Evolutionary conservation across 2,113 vertebrate species (phyloP).

Genomic region (Hassar affinis): DNA sequence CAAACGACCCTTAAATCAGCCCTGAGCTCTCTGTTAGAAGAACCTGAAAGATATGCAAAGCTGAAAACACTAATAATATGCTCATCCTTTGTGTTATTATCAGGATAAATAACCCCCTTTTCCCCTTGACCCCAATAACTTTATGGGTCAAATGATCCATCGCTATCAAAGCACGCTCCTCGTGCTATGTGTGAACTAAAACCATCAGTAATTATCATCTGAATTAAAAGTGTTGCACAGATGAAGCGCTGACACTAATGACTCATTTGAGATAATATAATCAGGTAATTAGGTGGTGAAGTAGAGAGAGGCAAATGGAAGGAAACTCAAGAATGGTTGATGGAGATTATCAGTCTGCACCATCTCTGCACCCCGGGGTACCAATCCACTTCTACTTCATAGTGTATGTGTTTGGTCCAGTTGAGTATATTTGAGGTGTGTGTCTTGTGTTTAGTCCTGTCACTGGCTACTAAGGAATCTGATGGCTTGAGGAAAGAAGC

Average conservation of each 20-base stretch:
- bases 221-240: constrained; percentile 12
- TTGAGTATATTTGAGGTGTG: no score
- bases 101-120: not conserved
- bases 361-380: not conserved
- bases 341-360: not conserved
- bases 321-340: not conserved
- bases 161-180: not conserved
- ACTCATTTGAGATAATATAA: constrained; percentile 9
- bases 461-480: no score
- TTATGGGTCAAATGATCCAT: not conserved
- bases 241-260: constrained; percentile 5
- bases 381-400: not conserved
- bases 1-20: not conserved
- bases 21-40: not conserved
- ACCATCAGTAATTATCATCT: constrained; percentile 3
- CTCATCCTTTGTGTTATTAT: not conserved
- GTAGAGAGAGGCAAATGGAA: constrained; percentile 1
- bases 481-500: no score
- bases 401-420: no score
- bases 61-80: not conserved
- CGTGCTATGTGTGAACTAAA: not conserved
- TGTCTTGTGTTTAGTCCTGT: no score
- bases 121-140: not conserved
- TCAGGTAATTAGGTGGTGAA: constrained; percentile 9
- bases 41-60: not conserved